Evolutionary conservation across 2,113 vertebrate genomes (phyloP).

Genomic region (Balaeniceps rex): DNA sequence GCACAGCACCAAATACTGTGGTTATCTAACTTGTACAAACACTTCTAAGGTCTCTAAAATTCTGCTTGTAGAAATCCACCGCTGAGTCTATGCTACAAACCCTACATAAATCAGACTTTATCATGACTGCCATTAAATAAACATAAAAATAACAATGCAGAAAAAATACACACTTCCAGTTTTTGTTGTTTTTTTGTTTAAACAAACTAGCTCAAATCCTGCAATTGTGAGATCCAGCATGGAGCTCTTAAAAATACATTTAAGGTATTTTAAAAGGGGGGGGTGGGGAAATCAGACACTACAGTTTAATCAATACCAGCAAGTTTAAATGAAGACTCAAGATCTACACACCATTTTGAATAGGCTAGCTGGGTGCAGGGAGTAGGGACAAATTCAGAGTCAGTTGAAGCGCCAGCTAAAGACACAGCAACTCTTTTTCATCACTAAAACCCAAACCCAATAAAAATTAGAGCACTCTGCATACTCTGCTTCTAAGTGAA

Average conservation of each 20-base stretch:
- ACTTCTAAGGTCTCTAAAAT: not conserved
- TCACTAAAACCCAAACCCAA: not conserved
- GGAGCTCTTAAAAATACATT: not conserved
- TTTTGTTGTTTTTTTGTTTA: not conserved
- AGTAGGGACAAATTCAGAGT: not conserved
- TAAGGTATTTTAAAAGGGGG: not conserved
- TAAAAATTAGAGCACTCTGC: not conserved
- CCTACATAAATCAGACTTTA: not conserved
- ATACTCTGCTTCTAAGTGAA: not conserved
- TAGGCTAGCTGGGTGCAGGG: not conserved
- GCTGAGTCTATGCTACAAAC: not conserved
- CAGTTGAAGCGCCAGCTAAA: not conserved
- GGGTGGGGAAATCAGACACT: not conserved
- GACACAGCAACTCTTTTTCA: not conserved
- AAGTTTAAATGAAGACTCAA: not conserved
- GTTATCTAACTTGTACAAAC: not conserved
- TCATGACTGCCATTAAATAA: not conserved
- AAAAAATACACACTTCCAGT: constrained; percentile 16
- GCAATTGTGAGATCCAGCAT: not conserved
- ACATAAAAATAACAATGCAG: not conserved
- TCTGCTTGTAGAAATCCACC: not conserved
- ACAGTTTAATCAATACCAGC: not conserved
- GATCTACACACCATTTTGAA: not conserved
- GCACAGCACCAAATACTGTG: not conserved
- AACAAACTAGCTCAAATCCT: constrained; percentile 21